A percentile compares a stretch with the other conserved stretches of the same genome.
These are phyloP conservation scores for Cyprinella venusta DNA, from an alignment of 2,797 vertebrate species.

Conservation along the genomic window DNA sequence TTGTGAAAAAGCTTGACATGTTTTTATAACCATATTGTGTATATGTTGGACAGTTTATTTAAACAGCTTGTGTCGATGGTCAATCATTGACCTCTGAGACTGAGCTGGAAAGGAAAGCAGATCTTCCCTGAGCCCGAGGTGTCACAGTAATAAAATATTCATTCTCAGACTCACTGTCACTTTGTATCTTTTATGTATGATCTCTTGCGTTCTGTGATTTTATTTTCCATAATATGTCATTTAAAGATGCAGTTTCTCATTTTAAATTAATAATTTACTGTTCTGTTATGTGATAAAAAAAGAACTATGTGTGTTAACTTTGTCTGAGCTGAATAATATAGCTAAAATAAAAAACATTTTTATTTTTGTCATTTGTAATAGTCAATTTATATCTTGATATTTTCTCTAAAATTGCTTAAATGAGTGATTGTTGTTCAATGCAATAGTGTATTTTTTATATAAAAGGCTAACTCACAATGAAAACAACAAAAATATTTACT, in stretches of 20 bases:
- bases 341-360: background rate
- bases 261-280: slow-evolving; percentile 12
- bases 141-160: slow-evolving; percentile 41
- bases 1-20: background rate
- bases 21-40: background rate
- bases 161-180: slow-evolving; percentile 26
- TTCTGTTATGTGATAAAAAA: background rate
- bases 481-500: background rate
- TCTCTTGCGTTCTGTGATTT: background rate
- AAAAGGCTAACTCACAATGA: background rate
- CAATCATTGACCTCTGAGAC: background rate
- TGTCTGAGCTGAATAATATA: background rate
- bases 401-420: background rate
- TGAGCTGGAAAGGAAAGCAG: slow-evolving; percentile 23
- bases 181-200: slow-evolving; percentile 21
- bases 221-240: background rate
- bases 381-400: background rate
- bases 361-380: background rate
- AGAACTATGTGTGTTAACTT: background rate
- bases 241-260: slow-evolving; percentile 1
- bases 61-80: background rate
- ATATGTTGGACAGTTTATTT: background rate
- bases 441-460: background rate
- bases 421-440: background rate
- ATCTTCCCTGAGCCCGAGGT: slow-evolving; percentile 18